A percentile compares a stretch with the other conserved stretches of the same genome.
These are phyloP conservation scores for Helicoverpa assulta DNA, from an alignment of 2,888 invertebrate genomes.

Conservation along the genomic window DNA sequence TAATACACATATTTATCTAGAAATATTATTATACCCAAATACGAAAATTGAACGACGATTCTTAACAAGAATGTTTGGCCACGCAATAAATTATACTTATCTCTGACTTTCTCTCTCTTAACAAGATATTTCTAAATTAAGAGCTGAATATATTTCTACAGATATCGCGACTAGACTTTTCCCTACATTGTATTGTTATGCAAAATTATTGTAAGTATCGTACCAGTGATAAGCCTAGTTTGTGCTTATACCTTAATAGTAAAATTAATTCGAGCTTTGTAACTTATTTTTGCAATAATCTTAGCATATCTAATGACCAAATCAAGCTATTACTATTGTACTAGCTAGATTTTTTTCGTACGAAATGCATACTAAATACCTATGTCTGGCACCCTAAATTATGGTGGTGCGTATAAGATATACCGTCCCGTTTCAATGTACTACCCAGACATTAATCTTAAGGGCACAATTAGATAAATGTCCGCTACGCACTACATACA, in stretches of 20 bases:
- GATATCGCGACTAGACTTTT: background rate
- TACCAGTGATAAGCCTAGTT: background rate
- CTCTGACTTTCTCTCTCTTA: conserved; percentile 23
- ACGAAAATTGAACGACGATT: conserved; percentile 23
- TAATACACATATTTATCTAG: background rate
- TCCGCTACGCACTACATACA: conserved; percentile 63
- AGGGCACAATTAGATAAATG: conserved; percentile 52
- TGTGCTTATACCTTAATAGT: too few species aligned
- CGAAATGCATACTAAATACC: background rate
- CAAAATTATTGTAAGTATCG: too few species aligned
- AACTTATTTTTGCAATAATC: background rate
- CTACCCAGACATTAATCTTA: conserved; percentile 55
- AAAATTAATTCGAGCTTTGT: too few species aligned
- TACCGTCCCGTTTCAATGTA: conserved; percentile 17
- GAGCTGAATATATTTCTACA: conserved; percentile 22
- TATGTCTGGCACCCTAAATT: conserved; percentile 20
- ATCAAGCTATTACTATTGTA: too few species aligned
- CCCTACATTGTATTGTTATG: background rate
- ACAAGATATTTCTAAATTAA: conserved; percentile 43
- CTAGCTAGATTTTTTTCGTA: too few species aligned
- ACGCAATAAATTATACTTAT: conserved; percentile 30
- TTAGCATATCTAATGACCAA: too few species aligned
- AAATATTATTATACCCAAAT: background rate
- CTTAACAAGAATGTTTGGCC: conserved; percentile 19
- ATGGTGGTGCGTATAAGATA: conserved; percentile 16